Percentiles rank a stretch among this genome's conserved stretches.
Evolutionary conservation across 2,113 vertebrate genomes (phyloP).

Genomic region (Stomatorhinus ivindoensis): DNA sequence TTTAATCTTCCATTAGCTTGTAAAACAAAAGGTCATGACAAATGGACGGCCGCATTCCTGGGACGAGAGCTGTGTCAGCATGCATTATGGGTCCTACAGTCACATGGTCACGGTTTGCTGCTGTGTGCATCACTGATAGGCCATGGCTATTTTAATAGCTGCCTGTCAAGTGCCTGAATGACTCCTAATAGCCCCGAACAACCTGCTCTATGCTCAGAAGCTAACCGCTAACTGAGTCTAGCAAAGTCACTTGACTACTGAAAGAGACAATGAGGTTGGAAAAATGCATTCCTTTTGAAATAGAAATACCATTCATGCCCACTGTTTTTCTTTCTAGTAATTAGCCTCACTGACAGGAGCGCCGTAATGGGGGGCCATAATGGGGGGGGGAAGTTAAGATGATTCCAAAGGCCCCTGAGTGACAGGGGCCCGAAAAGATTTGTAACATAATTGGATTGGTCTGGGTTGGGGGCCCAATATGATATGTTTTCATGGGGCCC

Average conservation of each 20-base stretch:
- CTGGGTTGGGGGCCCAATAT: neutral
- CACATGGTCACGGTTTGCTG: neutral
- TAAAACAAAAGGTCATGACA: neutral
- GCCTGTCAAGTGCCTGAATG: slow-evolving; percentile 25
- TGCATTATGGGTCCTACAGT: neutral
- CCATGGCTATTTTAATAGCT: slow-evolving; percentile 9
- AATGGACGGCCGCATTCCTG: neutral
- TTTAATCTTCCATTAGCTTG: neutral
- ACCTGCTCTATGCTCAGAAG: slow-evolving; percentile 18
- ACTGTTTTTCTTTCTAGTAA: slow-evolving; percentile 27
- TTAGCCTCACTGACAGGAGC: slow-evolving; percentile 21
- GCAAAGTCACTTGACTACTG: neutral
- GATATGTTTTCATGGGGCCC: neutral
- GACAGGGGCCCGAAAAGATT: neutral
- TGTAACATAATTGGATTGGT: neutral
- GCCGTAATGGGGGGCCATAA: neutral
- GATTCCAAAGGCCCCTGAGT: neutral
- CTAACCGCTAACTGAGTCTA: slow-evolving; percentile 17
- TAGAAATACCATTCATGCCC: slow-evolving; percentile 24
- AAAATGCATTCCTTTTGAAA: slow-evolving; percentile 18
- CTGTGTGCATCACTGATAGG: neutral
- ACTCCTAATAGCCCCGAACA: slow-evolving; percentile 21
- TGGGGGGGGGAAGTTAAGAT: neutral
- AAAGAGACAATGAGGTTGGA: slow-evolving; percentile 13
- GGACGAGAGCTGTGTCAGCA: neutral